Evolutionary conservation across 2,113 vertebrate species (phyloP).

Genomic region (Ciconia boyciana): DNA sequence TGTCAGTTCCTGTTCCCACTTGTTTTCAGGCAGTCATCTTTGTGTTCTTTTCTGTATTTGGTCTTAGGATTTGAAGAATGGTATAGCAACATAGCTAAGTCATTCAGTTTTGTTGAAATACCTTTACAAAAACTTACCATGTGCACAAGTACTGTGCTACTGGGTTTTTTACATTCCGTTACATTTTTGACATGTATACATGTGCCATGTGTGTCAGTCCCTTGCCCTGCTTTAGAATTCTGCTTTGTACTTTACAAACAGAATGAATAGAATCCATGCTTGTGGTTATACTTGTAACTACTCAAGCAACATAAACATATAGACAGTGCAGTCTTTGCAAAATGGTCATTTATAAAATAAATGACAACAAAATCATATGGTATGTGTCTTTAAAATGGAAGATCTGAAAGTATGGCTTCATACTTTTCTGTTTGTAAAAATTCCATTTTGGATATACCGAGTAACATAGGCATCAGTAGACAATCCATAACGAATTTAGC

Average conservation of each 20-base stretch:
- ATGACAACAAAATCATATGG: background rate
- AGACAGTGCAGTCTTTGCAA: background rate
- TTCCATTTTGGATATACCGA: background rate
- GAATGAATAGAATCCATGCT: background rate
- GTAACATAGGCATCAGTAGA: background rate
- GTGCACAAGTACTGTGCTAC: background rate
- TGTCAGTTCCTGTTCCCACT: background rate
- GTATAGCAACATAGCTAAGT: background rate
- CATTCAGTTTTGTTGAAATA: background rate
- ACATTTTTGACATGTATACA: background rate
- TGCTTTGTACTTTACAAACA: background rate
- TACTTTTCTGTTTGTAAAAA: background rate
- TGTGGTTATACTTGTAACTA: background rate
- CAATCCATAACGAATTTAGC: background rate
- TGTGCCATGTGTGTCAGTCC: background rate
- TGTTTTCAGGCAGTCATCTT: background rate
- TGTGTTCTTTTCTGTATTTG: background rate
- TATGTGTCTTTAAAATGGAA: background rate
- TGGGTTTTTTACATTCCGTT: background rate
- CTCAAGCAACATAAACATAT: background rate
- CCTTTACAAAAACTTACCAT: background rate
- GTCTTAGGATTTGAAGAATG: background rate
- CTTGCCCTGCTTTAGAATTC: background rate
- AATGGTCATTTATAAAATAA: background rate
- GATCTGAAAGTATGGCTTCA: background rate